Conservation (phyloP, 2,113 vertebrate species). For the Bothrops jararaca region DNA sequence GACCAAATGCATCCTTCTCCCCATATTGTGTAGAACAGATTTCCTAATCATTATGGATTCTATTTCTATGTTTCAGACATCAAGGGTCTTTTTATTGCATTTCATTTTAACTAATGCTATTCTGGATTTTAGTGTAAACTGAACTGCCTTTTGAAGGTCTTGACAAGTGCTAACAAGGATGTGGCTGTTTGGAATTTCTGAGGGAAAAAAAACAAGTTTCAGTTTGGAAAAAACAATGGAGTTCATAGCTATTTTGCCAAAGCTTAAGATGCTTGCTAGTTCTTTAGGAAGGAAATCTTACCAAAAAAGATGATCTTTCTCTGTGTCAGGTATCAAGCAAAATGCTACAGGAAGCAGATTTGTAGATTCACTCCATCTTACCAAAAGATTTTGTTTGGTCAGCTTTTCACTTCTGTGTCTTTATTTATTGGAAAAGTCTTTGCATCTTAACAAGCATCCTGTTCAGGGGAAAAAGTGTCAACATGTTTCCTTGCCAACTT, state of each 20-base stretch:
- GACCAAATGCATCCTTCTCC: background rate
- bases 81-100: background rate
- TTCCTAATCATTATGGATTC: background rate
- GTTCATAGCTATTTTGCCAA: background rate
- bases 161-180: background rate
- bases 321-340: background rate
- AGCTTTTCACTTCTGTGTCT: slow-evolving; percentile 15
- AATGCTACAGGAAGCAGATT: slow-evolving; percentile 20
- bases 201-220: background rate
- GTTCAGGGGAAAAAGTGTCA: background rate
- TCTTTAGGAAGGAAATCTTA: background rate
- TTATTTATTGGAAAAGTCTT: slow-evolving; percentile 6
- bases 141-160: background rate
- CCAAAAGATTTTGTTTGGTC: background rate
- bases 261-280: background rate
- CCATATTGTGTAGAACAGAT: background rate
- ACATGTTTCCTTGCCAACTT: background rate
- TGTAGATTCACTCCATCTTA: background rate
- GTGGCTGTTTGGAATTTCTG: background rate
- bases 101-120: background rate
- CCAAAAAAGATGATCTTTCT: slow-evolving; percentile 17
- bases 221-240: background rate
- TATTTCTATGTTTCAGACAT: background rate
- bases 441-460: slow-evolving; percentile 13
- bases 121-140: background rate